Base-by-base conservation (phyloP, 2,797 vertebrate genomes). In the Pogoniulus pusillus region DNA sequence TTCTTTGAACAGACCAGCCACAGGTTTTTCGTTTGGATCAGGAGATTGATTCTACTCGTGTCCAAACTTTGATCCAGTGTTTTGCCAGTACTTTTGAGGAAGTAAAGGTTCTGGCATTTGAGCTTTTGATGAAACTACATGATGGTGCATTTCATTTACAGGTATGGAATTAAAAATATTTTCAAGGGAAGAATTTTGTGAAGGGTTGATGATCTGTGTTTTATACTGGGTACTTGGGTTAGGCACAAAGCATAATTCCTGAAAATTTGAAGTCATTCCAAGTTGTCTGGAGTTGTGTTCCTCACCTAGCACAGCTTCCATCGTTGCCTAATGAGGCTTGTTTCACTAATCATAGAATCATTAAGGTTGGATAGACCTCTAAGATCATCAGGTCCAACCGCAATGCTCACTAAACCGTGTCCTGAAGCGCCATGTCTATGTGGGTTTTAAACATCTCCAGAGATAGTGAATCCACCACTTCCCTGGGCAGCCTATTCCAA, bases 31-130 rank as follows among this genome's bases (percentile, higher is more conserved):
- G 97, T 32, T 93, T 99, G 16, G 96, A 98, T 35, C 96, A 97
- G 34, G 98, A 97, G 37, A 97, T 99, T 43, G 97, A 98, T 87
- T 91, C 91, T 79, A 26, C 82, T 63, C 97, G 98, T 83, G 97
- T 98, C 82, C 97, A 96, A 81, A 98, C 97, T 73, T 98, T 99
- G 85, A 96, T 99, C 81, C 97, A 97, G 95, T 99, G 98, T 80
- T 96, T 99, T 27, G 97, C 98, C 90, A 99, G 98, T 97, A 99
- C 99, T 95, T 99, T 99, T 96, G 98, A 99, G 93, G 99, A 99
- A 95, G 98, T 99, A 77, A 99, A 99, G 96, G 95, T 97, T 51
- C 97, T 99, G 87, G 98, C 98, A 5, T 98, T 98, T 57, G 93
- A 95, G 16, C 97, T 99, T 87, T 89, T 99, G 41, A 97, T 94